Evolutionary conservation across 37 sponge, comb jelly and placozoan genomes (phyloP), one percentile per base, ranked within the genome.

Genomic region (Axinella damicornis): DNA sequence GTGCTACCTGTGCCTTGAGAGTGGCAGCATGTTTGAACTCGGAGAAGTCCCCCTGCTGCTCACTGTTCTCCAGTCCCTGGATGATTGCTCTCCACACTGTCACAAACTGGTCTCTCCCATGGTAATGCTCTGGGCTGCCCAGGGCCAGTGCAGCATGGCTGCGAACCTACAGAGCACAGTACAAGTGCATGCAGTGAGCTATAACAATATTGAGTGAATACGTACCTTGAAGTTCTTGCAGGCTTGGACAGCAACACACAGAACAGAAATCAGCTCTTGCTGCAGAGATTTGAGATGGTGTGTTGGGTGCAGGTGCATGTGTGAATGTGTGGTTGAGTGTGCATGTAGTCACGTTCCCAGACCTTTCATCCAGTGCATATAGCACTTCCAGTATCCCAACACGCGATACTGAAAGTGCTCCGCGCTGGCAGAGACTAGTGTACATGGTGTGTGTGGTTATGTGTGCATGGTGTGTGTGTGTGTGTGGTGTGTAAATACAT

Each of bases 191-290:
- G 5, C 5, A 69, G 20, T 31, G 27, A 36, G 5, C 33, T 69
- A 69, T 19, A 6, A 6, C 31, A 69, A 34, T 69, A 31, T 27
- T 46, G 21, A 71, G 37, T 38, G 53, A 18, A n/a, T 2, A 11
- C 57, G 34, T 71, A 89, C 89, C 64, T 89, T 89, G 57, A 89
- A 89, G 71, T 89, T 89, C 28, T 76, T 76, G 65, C 84, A 83
- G 11, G 52, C 53, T 0, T 62, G 67, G 12, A 83, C 89, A 38
- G 89, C 84, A 1, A 24, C 24, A 65, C 89, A 89, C 39, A 89
- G 65, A 34, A 73, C 31, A 24, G 61, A 56, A 1, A 89, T 32
- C 28, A 89, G 62, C 24, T 41, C 56, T 24, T 24, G 34, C 87
- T 87, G 59, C 14, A 57, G 52, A 27, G 46, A 4, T 12, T 14